Base-by-base conservation (phyloP, 2,113 vertebrate species). In the Microcebus griseorufus region DNA sequence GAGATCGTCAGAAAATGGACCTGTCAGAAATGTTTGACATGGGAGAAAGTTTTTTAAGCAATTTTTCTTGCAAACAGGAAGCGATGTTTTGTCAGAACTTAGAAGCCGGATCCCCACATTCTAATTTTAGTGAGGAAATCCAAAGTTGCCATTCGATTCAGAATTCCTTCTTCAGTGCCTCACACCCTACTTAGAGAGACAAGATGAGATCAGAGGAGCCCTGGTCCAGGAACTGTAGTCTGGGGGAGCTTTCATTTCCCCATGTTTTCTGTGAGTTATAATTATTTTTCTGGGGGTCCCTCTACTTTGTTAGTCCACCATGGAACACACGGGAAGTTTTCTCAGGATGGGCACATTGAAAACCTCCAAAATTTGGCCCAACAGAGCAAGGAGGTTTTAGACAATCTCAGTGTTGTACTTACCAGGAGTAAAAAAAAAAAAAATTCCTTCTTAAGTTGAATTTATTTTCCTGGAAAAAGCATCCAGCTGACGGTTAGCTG, bases 61-160 rank as follows among this genome's bases (percentile, higher is more conserved):
- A 88, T 9, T 94, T 93, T 93, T 91, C 55, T 80, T 53, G 88
- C 34, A 60, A 94, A 90, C 29, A 90, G 58, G 76, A 90, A 84
- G 70, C 20, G 81, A 4, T 37, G 37, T 64, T 58, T 95, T 13
- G 20, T 48, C 39, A 76, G 53, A 81, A 39, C 11, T 51, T 73
- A 67, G 27, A 88, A 84, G 64, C 94, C 79, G 67, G 62, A 65
- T 25, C 48, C 27, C 48, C 45, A 37, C 16, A 45, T 73, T 42
- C 32, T 58, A 76, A 29, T 90, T 65, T 94, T 73, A 39, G 79
- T 70, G 37, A 75, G n/a, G 65, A 88, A 86, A 70, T 65, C 42
- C 29, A 0, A 80, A 79, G 25, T 34, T 48, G 8, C 0, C 0
- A 25, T 80, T 69, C 48, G 58, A 70, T 34, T 25, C 20, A 17